Evolutionary conservation across 2,113 vertebrate genomes (phyloP).

Genomic region (Myiopsitta monachus): DNA sequence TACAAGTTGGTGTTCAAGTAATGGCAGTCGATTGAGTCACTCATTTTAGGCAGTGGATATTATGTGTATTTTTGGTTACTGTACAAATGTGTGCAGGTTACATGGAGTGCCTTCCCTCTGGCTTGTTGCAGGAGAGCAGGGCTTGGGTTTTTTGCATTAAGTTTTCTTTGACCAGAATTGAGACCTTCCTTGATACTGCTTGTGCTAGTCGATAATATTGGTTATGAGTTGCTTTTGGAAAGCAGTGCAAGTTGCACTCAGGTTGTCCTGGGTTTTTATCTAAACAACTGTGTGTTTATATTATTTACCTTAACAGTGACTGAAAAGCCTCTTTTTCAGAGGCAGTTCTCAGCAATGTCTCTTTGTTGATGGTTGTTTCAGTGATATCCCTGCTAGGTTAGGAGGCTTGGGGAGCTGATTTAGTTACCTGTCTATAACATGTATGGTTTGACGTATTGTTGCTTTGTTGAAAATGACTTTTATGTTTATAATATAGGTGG

Average conservation of each 20-base stretch:
- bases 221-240: background rate
- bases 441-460: background rate
- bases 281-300: background rate
- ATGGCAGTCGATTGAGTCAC: accelerated
- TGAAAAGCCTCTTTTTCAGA: background rate
- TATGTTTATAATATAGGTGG: background rate
- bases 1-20: background rate
- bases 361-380: background rate
- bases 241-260: background rate
- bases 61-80: background rate
- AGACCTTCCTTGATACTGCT: background rate
- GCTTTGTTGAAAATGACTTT: background rate
- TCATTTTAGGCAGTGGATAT: background rate
- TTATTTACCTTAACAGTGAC: background rate
- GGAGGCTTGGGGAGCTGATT: background rate
- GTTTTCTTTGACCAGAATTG: background rate
- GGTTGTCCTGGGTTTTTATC: background rate
- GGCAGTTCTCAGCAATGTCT: background rate
- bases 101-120: background rate
- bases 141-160: background rate
- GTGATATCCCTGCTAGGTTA: background rate
- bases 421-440: background rate
- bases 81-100: background rate
- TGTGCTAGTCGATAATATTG: background rate
- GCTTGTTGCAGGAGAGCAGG: background rate